Base-by-base conservation (phyloP, 2,113 vertebrate species). In the Sphaerodactylus townsendi region DNA sequence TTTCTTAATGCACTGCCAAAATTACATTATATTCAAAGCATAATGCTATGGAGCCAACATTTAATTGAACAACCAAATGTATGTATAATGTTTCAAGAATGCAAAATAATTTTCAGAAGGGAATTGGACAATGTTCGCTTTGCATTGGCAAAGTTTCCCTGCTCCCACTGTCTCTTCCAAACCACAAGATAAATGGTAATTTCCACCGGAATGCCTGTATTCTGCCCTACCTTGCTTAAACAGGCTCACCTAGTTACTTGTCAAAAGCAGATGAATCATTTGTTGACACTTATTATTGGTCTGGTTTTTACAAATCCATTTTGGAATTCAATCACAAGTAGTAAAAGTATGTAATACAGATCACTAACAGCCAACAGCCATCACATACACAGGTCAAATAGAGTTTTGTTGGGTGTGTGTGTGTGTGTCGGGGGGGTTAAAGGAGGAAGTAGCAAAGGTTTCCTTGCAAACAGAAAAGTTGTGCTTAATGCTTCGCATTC, bases 211-310 rank as follows among this genome's bases (percentile, higher is more conserved):
- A 1, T 39, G 56, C 81, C 85, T n/a, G 90, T 91, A 59, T 81
- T n/a, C 53, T 2, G 44, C 85, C 90, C 89, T 79, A 93, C 77
- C 65, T 3, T 84, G 88, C 89, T 83, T 84, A 94, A 95, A 90
- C 10, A 41, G 1, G 75, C 93, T 79, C 77, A 92, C 75, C 72
- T 87, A 91, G 91, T 91, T 88, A 92, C 76, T 93, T 92, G 81
- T 87, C 85, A 92, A 91, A 92, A 84, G 78, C 88, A 90, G 33
- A 93, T 86, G 81, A 92, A 94, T 89, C 89, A 88, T 76, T 88
- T 84, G 91, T 86, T 90, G 86, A 93, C 85, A 94, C 87, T 81
- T 93, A 90, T 86, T 91, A 94, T 88, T 92, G 91, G 90, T 92
- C 94, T 91, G 87, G 53, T 1, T 90, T 93, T 94, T 91, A 88